Base-by-base conservation (phyloP, 2,113 vertebrate species). In the Gymnarchus niloticus region DNA sequence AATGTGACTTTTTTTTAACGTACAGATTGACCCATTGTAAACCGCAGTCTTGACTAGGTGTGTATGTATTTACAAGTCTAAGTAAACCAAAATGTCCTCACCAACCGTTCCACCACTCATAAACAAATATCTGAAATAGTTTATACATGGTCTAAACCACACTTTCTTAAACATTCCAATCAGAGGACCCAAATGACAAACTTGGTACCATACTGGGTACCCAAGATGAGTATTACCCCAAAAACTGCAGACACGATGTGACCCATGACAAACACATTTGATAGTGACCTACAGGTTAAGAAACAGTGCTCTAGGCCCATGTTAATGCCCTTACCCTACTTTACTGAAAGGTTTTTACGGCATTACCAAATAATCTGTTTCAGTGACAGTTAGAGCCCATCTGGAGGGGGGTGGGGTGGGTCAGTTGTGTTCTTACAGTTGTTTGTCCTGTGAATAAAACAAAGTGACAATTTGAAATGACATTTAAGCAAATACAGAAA, bases 221-320 rank as follows among this genome's bases (percentile, higher is more conserved):
- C n/a, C n/a, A n/a, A n/a, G n/a, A n/a, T n/a, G n/a, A n/a, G n/a
- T n/a, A n/a, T n/a, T n/a, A n/a, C n/a, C 56, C 56, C 12, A 57
- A 19, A 12, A 17, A 33, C 83, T 59, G 65, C 2, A 44, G 83
- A 85, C 65, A 78, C 84, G 56, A 77, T 73, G 80, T 65, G 25
- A 41, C 78, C 83, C 28, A 48, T 33, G 52, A n/a, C n/a, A n/a
- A n/a, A n/a, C n/a, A n/a, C n/a, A n/a, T n/a, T n/a, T n/a, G n/a
- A n/a, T n/a, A n/a, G n/a, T n/a, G n/a, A n/a, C n/a, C n/a, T n/a
- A 28, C 0, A 28, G 57, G 3, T n/a, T 57, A 23, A 56, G 54
- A 56, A 56, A 56, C 57, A 21, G 6, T 10, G 57, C 23, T 59
- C 56, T 48, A 33, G 49, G 0, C 23, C 23, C 83, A 37, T 49